These are phyloP conservation scores for Lycaon pictus DNA, from an alignment of 2,113 vertebrate genomes.

Conservation along the genomic window DNA sequence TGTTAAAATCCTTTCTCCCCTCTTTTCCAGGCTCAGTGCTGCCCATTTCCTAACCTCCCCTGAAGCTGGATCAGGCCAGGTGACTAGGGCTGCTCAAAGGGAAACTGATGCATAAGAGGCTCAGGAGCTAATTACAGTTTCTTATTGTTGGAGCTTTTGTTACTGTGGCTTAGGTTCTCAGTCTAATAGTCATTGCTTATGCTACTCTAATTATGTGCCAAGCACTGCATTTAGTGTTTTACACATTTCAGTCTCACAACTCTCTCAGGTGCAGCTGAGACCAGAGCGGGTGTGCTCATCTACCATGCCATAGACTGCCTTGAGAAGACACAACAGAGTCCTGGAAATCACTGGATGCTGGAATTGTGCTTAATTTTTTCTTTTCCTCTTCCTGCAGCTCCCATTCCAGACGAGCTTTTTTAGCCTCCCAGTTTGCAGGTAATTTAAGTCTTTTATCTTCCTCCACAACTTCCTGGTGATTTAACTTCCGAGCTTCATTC, in stretches of 20 bases:
- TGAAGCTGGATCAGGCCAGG: background rate
- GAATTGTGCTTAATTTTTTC: slow-evolving; percentile 87
- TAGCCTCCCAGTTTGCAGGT: slow-evolving; percentile 97
- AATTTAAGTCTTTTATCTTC: slow-evolving; percentile 96
- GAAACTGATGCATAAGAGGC: background rate
- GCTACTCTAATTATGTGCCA: background rate
- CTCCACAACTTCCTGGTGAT: slow-evolving; percentile 96
- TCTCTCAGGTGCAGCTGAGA: background rate
- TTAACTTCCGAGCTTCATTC: slow-evolving; percentile 97
- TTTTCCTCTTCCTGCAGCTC: slow-evolving; percentile 93
- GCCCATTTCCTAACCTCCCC: background rate
- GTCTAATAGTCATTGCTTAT: background rate
- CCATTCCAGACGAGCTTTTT: slow-evolving; percentile 96
- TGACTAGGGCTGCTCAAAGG: background rate
- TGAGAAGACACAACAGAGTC: background rate
- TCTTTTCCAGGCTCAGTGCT: background rate
- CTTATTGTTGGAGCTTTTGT: background rate
- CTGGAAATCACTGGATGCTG: background rate
- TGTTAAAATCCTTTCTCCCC: background rate
- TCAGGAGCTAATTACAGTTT: background rate
- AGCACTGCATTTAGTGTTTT: background rate
- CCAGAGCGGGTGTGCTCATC: background rate
- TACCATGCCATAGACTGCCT: background rate
- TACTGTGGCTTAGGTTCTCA: background rate
- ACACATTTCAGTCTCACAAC: background rate